Conservation (phyloP, 2,888 invertebrate genomes). For the Erebia aethiops region DNA sequence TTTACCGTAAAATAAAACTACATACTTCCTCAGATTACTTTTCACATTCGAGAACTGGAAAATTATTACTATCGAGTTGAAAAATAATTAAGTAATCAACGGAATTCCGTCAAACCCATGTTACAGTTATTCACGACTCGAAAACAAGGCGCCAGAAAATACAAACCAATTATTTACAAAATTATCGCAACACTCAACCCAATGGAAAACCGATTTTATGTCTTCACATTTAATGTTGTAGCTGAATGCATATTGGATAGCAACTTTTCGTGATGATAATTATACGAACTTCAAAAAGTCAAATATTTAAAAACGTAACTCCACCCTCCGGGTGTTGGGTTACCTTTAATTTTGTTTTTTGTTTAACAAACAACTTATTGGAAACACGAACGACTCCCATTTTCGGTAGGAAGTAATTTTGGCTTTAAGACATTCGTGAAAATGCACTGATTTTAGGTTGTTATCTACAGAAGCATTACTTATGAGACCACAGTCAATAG, state of each 20-base stretch:
- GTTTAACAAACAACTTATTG: conserved; percentile 46
- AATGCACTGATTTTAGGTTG: conserved; percentile 4
- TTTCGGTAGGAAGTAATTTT: conserved; percentile 28
- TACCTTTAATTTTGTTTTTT: conserved; percentile 55
- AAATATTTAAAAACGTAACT: conserved; percentile 61
- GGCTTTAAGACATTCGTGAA: conserved; percentile 4
- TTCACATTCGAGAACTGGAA: conserved; percentile 54
- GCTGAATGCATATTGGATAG: conserved; percentile 37
- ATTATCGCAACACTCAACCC: neutral
- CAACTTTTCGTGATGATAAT: conserved; percentile 65
- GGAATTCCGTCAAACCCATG: conserved; percentile 71
- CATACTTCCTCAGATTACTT: conserved; percentile 33
- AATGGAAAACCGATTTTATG: neutral
- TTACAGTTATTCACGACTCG: conserved; percentile 70
- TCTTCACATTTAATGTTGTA: neutral
- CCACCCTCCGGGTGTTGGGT: conserved; percentile 60
- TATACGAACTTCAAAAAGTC: conserved; percentile 70
- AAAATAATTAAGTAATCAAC: conserved; percentile 76
- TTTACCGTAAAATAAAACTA: conserved; percentile 9
- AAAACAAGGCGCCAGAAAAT: conserved; percentile 62
- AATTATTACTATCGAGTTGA: conserved; percentile 59
- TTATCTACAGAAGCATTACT: neutral
- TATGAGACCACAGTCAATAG: neutral
- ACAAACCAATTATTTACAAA: conserved; percentile 48
- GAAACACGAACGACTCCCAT: conserved; percentile 24